Evolutionary conservation across 2,113 vertebrate species (phyloP), one percentile per base, ranked within the genome.

Genomic region (Ophthalmolycus amberensis): DNA sequence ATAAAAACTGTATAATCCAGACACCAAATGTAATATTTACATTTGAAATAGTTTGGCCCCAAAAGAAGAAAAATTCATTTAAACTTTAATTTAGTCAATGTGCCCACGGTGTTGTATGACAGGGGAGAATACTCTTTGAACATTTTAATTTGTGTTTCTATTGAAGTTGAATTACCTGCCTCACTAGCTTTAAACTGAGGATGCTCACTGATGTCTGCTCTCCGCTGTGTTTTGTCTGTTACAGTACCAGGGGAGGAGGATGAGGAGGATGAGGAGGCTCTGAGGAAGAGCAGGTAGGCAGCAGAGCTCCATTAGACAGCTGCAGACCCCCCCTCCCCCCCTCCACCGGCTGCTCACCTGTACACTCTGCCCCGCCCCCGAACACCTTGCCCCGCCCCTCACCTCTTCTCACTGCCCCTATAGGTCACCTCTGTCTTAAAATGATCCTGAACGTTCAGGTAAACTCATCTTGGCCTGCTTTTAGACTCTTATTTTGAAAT

Each of bases 241-340:
- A 0, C 94, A 99, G 97, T 95, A 94, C 95, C 95, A 95, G 96
- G 97, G 81, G 62, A 69, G 54, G 65, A 79, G 79, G 96, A 97
- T 32, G 64, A 79, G 79, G 96, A 97, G 34, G 95, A 98, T 32
- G 96, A 97, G 83, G 97, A 97, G 90, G 96, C 93, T 68, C 93
- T 97, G 92, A 95, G 93, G 91, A 96, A 94, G 91, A 96, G 96
- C 95, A 99, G 98, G 98, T 99, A 98, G 95, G 97, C 93, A 90
- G 89, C 86, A 88, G 88, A 84, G 83, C 68, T 80, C 71, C 83
- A 66, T 70, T 71, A 90, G 58, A 78, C 85, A 81, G 71, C 80
- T 77, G 79, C 82, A 90, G 87, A 80, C 65, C 56, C 74, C 73
- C 25, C 34, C 42, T 1, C 48, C 22, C 42, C 34, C 60, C 44